A percentile compares a stretch with the other conserved stretches of the same genome.
phyloP scores from a whole-genome alignment of 37 sponge, comb jelly and placozoan species.

The Bolinopsis microptera region DNA sequence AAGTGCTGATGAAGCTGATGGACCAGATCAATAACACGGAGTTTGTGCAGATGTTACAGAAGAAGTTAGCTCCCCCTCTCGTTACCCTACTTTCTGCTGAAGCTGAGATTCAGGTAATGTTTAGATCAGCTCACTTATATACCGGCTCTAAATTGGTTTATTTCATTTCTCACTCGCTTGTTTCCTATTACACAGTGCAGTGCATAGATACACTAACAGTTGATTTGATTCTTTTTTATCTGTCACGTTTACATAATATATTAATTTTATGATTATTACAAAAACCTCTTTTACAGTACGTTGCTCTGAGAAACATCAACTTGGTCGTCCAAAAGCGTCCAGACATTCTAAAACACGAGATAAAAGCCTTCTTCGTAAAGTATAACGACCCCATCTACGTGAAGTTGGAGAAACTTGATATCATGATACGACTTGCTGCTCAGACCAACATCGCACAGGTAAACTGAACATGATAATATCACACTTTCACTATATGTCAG shows the following conservation, averaged over 20 bases:
- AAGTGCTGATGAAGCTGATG: constrained; percentile 94
- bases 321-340: constrained; percentile 97
- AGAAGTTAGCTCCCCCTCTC: constrained; percentile 94
- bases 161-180: no score
- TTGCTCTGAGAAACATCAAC: constrained; percentile 96
- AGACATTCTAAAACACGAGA: constrained; percentile 89
- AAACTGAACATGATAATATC: no score
- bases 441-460: constrained; percentile 81
- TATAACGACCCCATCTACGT: constrained; percentile 99
- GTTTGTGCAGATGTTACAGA: constrained; percentile 72
- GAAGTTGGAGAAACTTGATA: constrained; percentile 98
- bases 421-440: constrained; percentile 95
- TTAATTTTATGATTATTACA: no score
- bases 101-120: constrained; percentile 79
- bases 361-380: constrained; percentile 99
- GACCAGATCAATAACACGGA: constrained; percentile 77
- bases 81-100: constrained; percentile 94
- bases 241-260: no score
- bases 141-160: no score
- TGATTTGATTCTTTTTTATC: no score
- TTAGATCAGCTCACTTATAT: no score
- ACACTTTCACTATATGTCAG: no score
- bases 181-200: no score
- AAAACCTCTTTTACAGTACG: constrained; percentile 80
- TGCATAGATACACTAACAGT: no score